Evolutionary conservation across 2,797 vertebrate species (phyloP), one percentile per base, ranked within the genome.

Genomic region (Otolemur crassicaudatus): DNA sequence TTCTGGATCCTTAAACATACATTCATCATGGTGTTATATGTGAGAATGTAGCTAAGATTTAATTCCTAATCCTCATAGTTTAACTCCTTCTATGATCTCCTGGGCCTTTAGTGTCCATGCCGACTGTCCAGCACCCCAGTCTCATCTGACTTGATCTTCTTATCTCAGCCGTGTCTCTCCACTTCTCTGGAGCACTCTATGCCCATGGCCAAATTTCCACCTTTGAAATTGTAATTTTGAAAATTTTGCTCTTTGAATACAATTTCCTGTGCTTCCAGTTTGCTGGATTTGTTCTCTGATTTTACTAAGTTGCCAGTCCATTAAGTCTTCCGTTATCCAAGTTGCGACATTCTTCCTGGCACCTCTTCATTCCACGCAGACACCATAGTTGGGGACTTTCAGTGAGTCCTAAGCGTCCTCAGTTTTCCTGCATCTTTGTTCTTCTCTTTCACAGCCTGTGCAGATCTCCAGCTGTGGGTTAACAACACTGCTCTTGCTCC

Each of bases 391-490:
- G 94, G 91, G 92, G 86, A 92, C 58, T 92, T 60, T 56, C 49
- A 63, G 0, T 91, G 91, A 95, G 65, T 90, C 90, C 34, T 23
- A 61, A 53, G 27, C 72, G 3, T 81, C 90, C 60, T 81, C 76
- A 53, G 29, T 89, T 88, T 72, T 88, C 87, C 76, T 40, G 20
- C 27, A 53, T 88, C 77, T 95, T 87, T 90, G 79, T 94, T 87
- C 65, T 40, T 49, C 63, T 82, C 60, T 53, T n/a, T 29, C 63
- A 40, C 27, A 11, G 27, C 81, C 79, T 13, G 0, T n/a, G 86
- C 58, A 37, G 67, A 25, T 94, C 92, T 89, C 93, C 91, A 95
- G 96, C 93, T 97, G 93, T 83, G 89, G 77, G 16, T 72, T 40
- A 83, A 87, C 94, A 94, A 49, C 79, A 10, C 63, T 56, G 20